phyloP scores from a whole-genome alignment of 2,113 vertebrate species.

The Thomomys bottae region DNA sequence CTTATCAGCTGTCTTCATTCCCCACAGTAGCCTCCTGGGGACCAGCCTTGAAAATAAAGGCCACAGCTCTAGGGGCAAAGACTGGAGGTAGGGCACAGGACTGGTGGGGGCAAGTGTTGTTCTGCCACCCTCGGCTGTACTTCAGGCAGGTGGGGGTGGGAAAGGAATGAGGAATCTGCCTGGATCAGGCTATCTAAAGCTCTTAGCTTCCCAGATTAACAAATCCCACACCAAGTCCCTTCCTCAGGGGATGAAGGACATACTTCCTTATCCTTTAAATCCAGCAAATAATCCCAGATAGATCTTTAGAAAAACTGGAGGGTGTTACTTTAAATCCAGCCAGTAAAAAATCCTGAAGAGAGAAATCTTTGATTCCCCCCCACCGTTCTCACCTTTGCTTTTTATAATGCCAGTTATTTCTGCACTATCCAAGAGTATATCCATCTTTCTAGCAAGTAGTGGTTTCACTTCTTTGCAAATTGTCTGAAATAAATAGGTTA shows the following conservation, averaged over 20 bases:
- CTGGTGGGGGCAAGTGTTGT: too few species aligned
- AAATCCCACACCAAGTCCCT: not conserved
- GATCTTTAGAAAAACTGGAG: constrained; percentile 33
- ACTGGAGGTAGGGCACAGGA: too few species aligned
- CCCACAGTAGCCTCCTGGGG: constrained; percentile 58
- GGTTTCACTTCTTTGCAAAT: constrained; percentile 31
- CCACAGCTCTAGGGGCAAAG: not conserved
- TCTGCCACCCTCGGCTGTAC: not conserved
- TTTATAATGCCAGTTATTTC: not conserved
- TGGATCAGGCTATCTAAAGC: constrained; percentile 27
- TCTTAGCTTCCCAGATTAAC: not conserved
- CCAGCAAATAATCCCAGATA: constrained; percentile 37
- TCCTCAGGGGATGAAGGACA: not conserved
- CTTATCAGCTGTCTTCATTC: constrained; percentile 85
- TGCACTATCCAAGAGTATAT: not conserved
- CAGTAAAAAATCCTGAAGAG: not conserved
- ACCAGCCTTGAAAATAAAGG: constrained; percentile 80
- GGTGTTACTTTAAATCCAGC: not conserved
- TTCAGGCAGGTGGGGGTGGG: constrained; percentile 47
- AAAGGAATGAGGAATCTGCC: not conserved
- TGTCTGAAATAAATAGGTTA: constrained; percentile 2
- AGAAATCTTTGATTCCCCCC: not conserved
- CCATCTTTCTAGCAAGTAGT: not conserved
- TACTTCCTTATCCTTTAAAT: not conserved
- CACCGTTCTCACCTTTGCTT: not conserved